A percentile compares a stretch with the other conserved stretches of the same genome.
phyloP scores from a whole-genome alignment of 2,888 invertebrate genomes.

The Phytoseiulus persimilis region DNA sequence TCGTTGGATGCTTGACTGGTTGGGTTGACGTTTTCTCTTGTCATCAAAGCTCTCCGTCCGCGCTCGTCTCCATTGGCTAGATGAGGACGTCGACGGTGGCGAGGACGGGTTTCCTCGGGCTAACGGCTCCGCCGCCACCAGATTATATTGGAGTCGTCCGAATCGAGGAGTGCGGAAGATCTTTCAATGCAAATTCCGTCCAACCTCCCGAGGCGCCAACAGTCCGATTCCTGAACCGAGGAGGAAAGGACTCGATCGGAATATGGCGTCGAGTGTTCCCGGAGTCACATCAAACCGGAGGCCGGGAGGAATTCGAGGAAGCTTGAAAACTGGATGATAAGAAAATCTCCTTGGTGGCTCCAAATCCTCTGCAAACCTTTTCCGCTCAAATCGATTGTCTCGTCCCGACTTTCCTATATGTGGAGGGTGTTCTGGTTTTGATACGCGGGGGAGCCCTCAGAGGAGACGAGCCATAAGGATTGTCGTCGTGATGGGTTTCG shows the following conservation, averaged over 20 bases:
- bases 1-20: not conserved
- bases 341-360: not conserved
- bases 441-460: not conserved
- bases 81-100: not conserved
- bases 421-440: not conserved
- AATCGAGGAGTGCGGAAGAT: not conserved
- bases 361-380: not conserved
- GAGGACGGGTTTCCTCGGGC: too few relatives aligned
- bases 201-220: not conserved
- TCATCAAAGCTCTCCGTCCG: not conserved
- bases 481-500: not conserved
- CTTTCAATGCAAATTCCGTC: not conserved
- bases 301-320: not conserved
- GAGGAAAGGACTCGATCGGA: not conserved
- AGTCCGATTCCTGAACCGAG: not conserved
- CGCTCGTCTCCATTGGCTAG: not conserved
- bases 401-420: not conserved
- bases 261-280: not conserved
- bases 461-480: not conserved
- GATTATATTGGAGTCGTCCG: not conserved
- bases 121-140: too few relatives aligned
- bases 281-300: not conserved
- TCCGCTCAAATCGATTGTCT: not conserved
- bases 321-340: not conserved
- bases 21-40: not conserved